phyloP scores from a whole-genome alignment of 2,888 invertebrate species.

The Drosophila eohydei region DNA sequence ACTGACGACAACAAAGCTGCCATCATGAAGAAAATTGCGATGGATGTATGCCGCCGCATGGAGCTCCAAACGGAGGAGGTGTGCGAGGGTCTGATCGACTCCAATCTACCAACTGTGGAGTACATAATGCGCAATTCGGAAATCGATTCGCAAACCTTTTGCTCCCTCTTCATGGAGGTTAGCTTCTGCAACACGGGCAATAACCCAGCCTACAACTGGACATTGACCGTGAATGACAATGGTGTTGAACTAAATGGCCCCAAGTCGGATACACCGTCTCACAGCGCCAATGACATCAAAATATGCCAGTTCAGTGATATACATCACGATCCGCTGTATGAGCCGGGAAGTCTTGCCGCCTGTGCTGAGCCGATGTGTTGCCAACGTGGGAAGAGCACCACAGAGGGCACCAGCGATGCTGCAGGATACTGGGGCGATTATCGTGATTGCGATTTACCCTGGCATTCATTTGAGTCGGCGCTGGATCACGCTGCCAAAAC shows the following conservation, averaged over 20 bases:
- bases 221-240: conserved; percentile 57
- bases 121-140: conserved; percentile 86
- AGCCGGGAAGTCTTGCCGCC: conserved; percentile 88
- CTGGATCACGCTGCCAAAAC: conserved; percentile 88
- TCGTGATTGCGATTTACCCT: conserved; percentile 91
- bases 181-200: conserved; percentile 69
- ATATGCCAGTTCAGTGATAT: conserved; percentile 86
- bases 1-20: conserved; percentile 62
- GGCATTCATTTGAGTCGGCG: conserved; percentile 88
- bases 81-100: conserved; percentile 87
- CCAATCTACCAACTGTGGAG: conserved; percentile 87
- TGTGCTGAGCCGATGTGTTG: conserved; percentile 93
- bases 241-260: conserved; percentile 50
- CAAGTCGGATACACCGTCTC: conserved; percentile 70
- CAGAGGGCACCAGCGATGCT: conserved; percentile 70
- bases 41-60: conserved; percentile 86
- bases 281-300: conserved; percentile 59
- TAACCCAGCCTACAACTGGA: conserved; percentile 77
- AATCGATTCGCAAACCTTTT: conserved; percentile 85
- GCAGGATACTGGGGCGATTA: conserved; percentile 94
- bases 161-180: conserved; percentile 79
- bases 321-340: conserved; percentile 91
- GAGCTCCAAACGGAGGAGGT: conserved; percentile 87
- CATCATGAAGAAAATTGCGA: conserved; percentile 82
- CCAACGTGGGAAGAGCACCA: conserved; percentile 83